These are phyloP conservation scores for Anolis carolinensis DNA, from an alignment of 2,113 vertebrate species.

Conservation along the genomic window DNA sequence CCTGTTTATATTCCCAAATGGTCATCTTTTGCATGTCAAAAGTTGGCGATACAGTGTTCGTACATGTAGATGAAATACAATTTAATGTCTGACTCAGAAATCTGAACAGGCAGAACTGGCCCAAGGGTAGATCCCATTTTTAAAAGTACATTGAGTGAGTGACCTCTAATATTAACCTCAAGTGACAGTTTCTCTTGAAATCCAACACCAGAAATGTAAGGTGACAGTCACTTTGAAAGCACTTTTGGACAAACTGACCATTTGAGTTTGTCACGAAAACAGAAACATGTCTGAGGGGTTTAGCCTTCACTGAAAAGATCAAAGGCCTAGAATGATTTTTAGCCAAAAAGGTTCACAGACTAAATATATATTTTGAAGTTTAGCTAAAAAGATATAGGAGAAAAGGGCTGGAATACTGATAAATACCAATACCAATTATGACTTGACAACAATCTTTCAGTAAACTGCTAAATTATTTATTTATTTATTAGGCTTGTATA, in stretches of 20 bases:
- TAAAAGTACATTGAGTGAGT: conserved; percentile 41
- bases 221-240: conserved; percentile 27
- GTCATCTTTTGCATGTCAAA: neutral
- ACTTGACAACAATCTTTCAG: neutral
- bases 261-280: conserved; percentile 31
- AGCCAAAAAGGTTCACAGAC: neutral
- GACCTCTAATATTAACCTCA: conserved; percentile 52
- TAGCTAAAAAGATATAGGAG: neutral
- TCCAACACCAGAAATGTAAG: conserved; percentile 30
- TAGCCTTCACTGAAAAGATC: conserved; percentile 24
- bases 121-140: conserved; percentile 44
- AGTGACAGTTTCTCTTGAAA: conserved; percentile 55
- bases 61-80: conserved; percentile 1
- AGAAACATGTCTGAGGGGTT: conserved; percentile 29
- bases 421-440: neutral
- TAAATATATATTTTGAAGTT: neutral
- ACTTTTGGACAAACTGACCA: conserved; percentile 45
- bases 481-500: too few relatives aligned
- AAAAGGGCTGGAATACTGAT: neutral
- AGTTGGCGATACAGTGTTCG: conserved; percentile 4
- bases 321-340: neutral
- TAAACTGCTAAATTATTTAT: neutral
- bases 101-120: conserved; percentile 52
- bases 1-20: neutral
- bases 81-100: conserved; percentile 50